phyloP scores from a whole-genome alignment of 2,888 invertebrate species.

The Patella depressa region DNA sequence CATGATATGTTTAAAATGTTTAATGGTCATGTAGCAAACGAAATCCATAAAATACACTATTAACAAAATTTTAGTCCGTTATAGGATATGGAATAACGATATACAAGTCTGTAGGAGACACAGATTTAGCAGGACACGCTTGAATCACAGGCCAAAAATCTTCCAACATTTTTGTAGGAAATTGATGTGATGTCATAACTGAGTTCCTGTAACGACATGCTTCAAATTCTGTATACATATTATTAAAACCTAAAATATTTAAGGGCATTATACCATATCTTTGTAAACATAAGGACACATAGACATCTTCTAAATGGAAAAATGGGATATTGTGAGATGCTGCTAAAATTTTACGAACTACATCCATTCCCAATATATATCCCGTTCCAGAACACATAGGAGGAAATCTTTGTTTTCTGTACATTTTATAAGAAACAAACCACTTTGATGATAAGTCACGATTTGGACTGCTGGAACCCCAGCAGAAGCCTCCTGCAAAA shows the following conservation, averaged over 20 bases:
- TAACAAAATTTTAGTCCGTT: not conserved
- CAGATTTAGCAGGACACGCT: conserved; percentile 31
- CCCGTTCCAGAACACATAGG: conserved; percentile 55
- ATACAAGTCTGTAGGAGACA: conserved; percentile 32
- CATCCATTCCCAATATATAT: conserved; percentile 51
- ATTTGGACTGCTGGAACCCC: conserved; percentile 51
- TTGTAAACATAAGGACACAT: conserved; percentile 52
- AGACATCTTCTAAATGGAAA: conserved; percentile 61
- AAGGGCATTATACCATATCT: conserved; percentile 41
- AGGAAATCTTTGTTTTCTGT: conserved; percentile 24
- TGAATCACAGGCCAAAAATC: conserved; percentile 38
- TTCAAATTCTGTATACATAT: conserved; percentile 40
- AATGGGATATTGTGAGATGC: conserved; percentile 52
- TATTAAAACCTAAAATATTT: conserved; percentile 46
- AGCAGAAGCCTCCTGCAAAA: conserved; percentile 55
- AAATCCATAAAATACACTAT: no score
- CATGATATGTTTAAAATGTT: no score
- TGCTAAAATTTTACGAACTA: conserved; percentile 37
- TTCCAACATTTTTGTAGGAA: conserved; percentile 28
- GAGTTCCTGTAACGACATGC: conserved; percentile 45
- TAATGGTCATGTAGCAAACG: no score
- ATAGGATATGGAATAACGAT: conserved; percentile 30
- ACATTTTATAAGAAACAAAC: conserved; percentile 51
- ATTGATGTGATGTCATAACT: conserved; percentile 51
- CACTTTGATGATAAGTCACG: conserved; percentile 51